phyloP scores from a whole-genome alignment of 2,113 vertebrate species.

The Catharus minimus region DNA sequence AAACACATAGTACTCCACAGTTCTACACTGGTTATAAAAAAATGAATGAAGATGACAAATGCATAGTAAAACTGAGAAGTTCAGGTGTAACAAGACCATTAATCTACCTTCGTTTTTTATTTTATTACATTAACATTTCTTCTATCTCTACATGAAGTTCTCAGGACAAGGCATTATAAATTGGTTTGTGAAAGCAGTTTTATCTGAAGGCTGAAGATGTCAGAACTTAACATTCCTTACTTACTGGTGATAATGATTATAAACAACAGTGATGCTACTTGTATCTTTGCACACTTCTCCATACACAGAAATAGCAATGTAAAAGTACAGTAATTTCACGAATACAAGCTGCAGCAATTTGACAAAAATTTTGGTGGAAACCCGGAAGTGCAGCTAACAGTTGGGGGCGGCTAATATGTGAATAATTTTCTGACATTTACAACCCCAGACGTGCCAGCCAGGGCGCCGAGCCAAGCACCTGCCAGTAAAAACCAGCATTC shows the following conservation, averaged over 20 bases:
- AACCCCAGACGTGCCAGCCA: too few relatives aligned
- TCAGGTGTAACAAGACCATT: not conserved
- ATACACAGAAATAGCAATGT: not conserved
- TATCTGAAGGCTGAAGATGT: conserved; percentile 22
- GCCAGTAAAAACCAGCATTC: too few relatives aligned
- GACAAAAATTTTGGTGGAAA: too few relatives aligned
- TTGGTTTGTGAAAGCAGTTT: conserved; percentile 30
- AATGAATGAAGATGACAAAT: not conserved
- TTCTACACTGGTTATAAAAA: not conserved
- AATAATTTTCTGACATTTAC: too few relatives aligned
- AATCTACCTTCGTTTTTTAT: conserved; percentile 31
- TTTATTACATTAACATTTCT: conserved; percentile 46
- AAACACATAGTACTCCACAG: not conserved
- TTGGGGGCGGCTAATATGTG: too few relatives aligned
- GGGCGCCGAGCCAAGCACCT: too few relatives aligned
- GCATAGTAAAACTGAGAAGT: not conserved
- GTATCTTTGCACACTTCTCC: not conserved
- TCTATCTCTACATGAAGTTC: conserved; percentile 20
- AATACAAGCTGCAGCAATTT: too few relatives aligned
- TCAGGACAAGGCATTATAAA: conserved; percentile 22
- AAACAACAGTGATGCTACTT: not conserved
- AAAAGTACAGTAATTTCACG: not conserved
- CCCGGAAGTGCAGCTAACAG: too few relatives aligned
- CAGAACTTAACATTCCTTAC: conserved; percentile 22
- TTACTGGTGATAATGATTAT: conserved; percentile 35